Conservation (phyloP, 1,140 invertebrate species). For the Melanaphis sacchari region DNA sequence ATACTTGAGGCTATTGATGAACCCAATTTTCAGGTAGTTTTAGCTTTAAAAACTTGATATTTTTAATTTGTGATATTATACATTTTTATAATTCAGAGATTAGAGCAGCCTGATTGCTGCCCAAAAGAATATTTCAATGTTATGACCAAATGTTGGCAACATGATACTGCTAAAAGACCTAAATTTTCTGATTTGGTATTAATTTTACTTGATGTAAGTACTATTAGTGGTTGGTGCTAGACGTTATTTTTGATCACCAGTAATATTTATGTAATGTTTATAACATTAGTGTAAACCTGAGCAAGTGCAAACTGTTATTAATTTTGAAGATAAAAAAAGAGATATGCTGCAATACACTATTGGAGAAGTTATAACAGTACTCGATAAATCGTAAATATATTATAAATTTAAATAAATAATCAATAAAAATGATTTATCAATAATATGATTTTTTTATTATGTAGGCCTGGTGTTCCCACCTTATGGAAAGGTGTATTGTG, state of each 20-base stretch:
- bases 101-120: slow-evolving; percentile 94
- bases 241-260: neutral
- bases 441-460: slow-evolving; percentile 37
- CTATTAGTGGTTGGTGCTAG: neutral
- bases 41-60: neutral
- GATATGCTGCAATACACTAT: slow-evolving; percentile 84
- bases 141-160: slow-evolving; percentile 96
- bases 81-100: slow-evolving; percentile 67
- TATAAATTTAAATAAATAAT: slow-evolving; percentile 25
- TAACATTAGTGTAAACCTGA: slow-evolving; percentile 78
- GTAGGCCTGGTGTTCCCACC: slow-evolving; percentile 60
- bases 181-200: slow-evolving; percentile 87
- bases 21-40: slow-evolving; percentile 77
- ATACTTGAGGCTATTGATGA: slow-evolving; percentile 95
- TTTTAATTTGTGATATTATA: slow-evolving; percentile 2
- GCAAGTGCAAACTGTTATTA: slow-evolving; percentile 78
- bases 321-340: slow-evolving; percentile 65
- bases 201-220: slow-evolving; percentile 76
- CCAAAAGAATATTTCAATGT: slow-evolving; percentile 90
- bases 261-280: slow-evolving; percentile 55
- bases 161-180: slow-evolving; percentile 87
- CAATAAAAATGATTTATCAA: neutral
- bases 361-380: slow-evolving; percentile 90
- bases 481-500: slow-evolving; percentile 87
- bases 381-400: slow-evolving; percentile 76